phyloP scores from a whole-genome alignment of 2,888 invertebrate species.

The Drosophila paracracens region DNA sequence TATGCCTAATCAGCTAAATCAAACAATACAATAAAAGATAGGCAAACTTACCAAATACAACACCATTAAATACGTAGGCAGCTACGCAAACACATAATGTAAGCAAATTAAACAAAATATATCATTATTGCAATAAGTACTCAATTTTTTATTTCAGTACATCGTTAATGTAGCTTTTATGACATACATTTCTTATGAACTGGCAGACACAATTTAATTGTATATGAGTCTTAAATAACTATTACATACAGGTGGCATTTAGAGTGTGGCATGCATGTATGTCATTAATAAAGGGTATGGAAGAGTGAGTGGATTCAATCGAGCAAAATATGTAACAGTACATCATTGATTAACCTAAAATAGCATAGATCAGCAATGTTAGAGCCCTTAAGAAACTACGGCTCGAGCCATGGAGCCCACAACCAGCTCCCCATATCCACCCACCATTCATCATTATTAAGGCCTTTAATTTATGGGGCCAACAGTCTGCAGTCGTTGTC shows the following conservation, averaged over 20 bases:
- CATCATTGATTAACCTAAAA: constrained; percentile 27
- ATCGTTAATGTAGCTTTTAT: not conserved
- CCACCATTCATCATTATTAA: constrained; percentile 74
- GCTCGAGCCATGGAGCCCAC: constrained; percentile 3
- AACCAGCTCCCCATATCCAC: not conserved
- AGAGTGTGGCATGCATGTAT: not conserved
- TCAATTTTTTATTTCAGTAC: not conserved
- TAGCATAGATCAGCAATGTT: constrained; percentile 24
- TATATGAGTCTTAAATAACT: not conserved
- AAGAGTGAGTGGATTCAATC: not conserved
- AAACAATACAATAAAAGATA: not conserved
- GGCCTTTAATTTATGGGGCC: constrained; percentile 73
- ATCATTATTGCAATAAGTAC: constrained; percentile 1
- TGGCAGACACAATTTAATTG: not conserved
- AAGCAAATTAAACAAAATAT: not conserved
- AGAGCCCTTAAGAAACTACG: constrained; percentile 40
- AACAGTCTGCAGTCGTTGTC: constrained; percentile 58
- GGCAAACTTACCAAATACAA: not conserved
- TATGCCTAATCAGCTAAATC: not conserved
- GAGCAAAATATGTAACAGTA: not conserved
- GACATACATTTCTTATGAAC: not conserved
- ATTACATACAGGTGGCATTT: constrained; percentile 5
- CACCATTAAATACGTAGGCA: not conserved
- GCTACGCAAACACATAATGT: not conserved
- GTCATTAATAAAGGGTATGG: not conserved